Evolutionary conservation across 2,797 vertebrate species (phyloP).

Genomic region (Chaetodon trifasciatus): DNA sequence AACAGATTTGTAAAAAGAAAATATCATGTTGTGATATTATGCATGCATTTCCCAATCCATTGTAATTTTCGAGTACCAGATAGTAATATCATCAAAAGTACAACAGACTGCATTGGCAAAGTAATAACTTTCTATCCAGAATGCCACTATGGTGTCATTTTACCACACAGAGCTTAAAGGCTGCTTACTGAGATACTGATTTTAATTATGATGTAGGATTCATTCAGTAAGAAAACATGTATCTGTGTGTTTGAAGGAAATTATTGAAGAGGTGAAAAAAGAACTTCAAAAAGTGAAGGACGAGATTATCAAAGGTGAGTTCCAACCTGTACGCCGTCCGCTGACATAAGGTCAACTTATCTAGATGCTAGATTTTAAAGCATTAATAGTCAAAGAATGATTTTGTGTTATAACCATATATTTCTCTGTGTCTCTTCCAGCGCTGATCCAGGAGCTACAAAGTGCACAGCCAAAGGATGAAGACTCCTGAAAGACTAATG

Average conservation of each 20-base stretch:
- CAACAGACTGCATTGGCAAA: background rate
- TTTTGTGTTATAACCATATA: background rate
- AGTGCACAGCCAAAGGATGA: constrained; percentile 67
- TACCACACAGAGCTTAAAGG: background rate
- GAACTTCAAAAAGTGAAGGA: constrained; percentile 92
- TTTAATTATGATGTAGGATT: background rate
- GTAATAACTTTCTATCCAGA: background rate
- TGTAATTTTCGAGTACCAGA: background rate
- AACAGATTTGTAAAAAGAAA: no score
- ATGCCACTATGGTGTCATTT: background rate
- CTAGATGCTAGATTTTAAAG: background rate
- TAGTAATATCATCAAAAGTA: constrained; percentile 10
- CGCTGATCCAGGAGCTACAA: constrained; percentile 86
- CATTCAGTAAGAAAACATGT: background rate
- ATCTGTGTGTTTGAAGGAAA: constrained; percentile 83
- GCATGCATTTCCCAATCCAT: background rate
- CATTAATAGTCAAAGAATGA: background rate
- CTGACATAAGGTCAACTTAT: background rate
- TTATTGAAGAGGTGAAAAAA: constrained; percentile 89
- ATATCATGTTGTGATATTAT: background rate
- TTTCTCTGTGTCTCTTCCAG: constrained; percentile 69
- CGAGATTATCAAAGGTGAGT: constrained; percentile 90
- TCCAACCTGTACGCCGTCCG: rapidly evolving
- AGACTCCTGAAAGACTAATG: constrained; percentile 53
- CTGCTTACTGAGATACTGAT: background rate